Conservation (phyloP, 23 tunicate species). For the Pegea sp. region DNA sequence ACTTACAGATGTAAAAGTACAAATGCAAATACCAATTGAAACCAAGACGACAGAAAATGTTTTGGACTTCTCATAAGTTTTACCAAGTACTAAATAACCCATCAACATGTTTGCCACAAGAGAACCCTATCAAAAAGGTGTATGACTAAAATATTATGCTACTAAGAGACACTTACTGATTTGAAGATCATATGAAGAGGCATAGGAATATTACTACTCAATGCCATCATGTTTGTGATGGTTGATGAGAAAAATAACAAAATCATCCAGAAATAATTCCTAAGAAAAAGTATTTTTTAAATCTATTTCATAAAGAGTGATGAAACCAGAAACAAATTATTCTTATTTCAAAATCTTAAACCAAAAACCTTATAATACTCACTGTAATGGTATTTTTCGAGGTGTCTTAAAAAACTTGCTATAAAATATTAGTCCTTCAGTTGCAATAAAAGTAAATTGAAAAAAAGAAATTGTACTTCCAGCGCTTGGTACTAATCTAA, state of each 20-base stretch:
- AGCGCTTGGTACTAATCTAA: conserved; percentile 33
- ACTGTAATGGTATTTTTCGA: conserved; percentile 54
- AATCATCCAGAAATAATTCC: conserved; percentile 47
- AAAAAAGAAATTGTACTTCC: conserved; percentile 59
- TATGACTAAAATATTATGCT: too few species aligned
- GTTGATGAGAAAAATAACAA: conserved; percentile 28
- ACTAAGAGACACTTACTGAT: too few species aligned
- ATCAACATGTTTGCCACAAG: conserved; percentile 54
- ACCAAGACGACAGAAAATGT: conserved; percentile 32
- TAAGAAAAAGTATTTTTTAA: too few species aligned
- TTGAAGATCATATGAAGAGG: conserved; percentile 84
- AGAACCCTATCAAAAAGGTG: conserved; percentile 88
- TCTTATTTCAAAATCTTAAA: too few species aligned
- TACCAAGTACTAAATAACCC: conserved; percentile 23
- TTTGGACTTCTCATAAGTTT: conserved; percentile 23
- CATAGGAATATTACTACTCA: conserved; percentile 54
- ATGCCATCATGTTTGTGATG: conserved; percentile 65
- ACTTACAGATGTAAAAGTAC: conserved; percentile 73
- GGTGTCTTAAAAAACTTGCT: conserved; percentile 39
- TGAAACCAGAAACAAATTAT: too few species aligned
- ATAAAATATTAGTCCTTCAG: conserved; percentile 41
- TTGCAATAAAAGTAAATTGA: conserved; percentile 40
- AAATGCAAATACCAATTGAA: conserved; percentile 63
- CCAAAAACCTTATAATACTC: not conserved
- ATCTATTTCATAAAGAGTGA: too few species aligned